Evolutionary conservation across 2,797 vertebrate genomes (phyloP), one percentile per base, ranked within the genome.

Genomic region (Enteromius paludinosus): DNA sequence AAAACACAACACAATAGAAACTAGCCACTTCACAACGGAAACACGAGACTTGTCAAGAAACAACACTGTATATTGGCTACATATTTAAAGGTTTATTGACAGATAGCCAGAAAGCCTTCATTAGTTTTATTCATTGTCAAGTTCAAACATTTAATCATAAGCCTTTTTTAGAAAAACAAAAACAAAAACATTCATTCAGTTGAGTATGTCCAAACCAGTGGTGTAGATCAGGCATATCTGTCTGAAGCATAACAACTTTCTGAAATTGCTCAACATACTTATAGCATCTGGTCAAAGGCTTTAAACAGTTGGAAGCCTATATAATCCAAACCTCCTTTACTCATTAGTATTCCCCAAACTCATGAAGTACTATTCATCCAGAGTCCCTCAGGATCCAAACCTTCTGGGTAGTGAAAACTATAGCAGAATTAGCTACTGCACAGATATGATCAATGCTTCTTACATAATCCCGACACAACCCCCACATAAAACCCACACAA

Each of bases 311-410:
- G 62, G 62, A 65, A 35, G 30, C 30, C 62, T 20, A 18, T 35
- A 65, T 35, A 65, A 65, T 38, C 18, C 30, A 18, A 3, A 18
- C 7, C 33, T 65, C 30, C 18, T 33, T 9, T 65, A 65, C 7
- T 38, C 18, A 38, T 65, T 65, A 65, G 64, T 35, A 65, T 65
- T 65, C 64, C 64, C 64, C 18, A 38, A 65, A 65, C 64, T 20
- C 64, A 33, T 35, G 30, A 35, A 18, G 30, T 18, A 35, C 62
- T 35, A 6, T 65, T 65, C 30, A 65, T 65, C 28, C 62, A 65
- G 30, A 20, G 30, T 65, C 62, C 3, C 30, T 20, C 8, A 1
- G 62, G 62, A 65, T 18, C 9, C 33, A 38, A 65, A 35, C 30
- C 30, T 66, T 66, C 64, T 35, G 64, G 64, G 17, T 38, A 35